These are phyloP conservation scores for Phaedon cochleariae DNA, from an alignment of 2,888 invertebrate genomes.

Conservation along the genomic window DNA sequence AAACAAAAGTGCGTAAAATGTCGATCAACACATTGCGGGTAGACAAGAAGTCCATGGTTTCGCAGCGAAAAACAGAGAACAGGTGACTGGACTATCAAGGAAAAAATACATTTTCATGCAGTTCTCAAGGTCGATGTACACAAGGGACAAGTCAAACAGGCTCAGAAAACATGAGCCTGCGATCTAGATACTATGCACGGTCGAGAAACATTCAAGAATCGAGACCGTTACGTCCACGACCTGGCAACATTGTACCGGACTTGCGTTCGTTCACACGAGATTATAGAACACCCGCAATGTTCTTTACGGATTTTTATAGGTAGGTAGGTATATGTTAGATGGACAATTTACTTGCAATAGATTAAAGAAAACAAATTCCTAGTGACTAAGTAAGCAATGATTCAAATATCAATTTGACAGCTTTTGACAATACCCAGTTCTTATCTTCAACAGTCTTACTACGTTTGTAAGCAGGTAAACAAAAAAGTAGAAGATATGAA, in stretches of 20 bases:
- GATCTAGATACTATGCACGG: constrained; percentile 58
- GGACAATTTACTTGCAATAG: too few species aligned
- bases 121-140: constrained; percentile 52
- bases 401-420: background rate
- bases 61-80: background rate
- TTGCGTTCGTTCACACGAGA: constrained; percentile 60
- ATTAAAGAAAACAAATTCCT: constrained; percentile 10
- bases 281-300: constrained; percentile 56
- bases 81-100: constrained; percentile 18
- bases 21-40: too few species aligned
- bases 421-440: background rate
- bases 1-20: too few species aligned
- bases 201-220: constrained; percentile 53
- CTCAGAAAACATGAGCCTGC: constrained; percentile 51
- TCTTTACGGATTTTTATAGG: constrained; percentile 33
- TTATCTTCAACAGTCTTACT: background rate
- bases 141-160: constrained; percentile 50
- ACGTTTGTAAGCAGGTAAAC: constrained; percentile 1
- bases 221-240: constrained; percentile 57
- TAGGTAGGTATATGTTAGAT: too few species aligned
- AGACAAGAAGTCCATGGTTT: too few species aligned
- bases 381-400: background rate
- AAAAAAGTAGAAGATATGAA: constrained; percentile 1
- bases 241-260: constrained; percentile 56
- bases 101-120: constrained; percentile 25